phyloP scores from a whole-genome alignment of 2,888 invertebrate species.

The Xestia c-nigrum region DNA sequence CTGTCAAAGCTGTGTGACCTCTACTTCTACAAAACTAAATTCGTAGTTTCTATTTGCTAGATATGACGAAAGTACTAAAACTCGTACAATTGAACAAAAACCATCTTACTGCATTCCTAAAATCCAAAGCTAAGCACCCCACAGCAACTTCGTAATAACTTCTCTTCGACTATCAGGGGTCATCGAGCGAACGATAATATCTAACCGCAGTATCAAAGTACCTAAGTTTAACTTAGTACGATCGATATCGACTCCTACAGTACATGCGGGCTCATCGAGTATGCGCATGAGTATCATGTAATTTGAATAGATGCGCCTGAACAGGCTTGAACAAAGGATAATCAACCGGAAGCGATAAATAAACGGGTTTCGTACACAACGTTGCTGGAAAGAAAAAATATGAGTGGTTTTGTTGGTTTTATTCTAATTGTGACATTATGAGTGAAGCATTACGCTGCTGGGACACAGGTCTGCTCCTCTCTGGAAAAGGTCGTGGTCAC shows the following conservation, averaged over 20 bases:
- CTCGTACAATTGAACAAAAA: neutral
- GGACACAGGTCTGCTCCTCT: neutral
- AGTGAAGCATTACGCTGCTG: neutral
- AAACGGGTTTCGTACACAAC: conserved; percentile 75
- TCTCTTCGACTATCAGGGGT: conserved; percentile 13
- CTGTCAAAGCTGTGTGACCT: too few species aligned
- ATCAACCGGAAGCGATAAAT: conserved; percentile 84
- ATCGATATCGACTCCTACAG: conserved; percentile 67
- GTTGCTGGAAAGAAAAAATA: conserved; percentile 39
- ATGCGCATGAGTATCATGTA: conserved; percentile 86
- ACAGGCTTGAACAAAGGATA: conserved; percentile 83
- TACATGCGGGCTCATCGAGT: conserved; percentile 86
- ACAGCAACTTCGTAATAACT: neutral
- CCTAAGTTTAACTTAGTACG: conserved; percentile 32
- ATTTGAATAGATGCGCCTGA: conserved; percentile 87
- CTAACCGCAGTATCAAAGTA: conserved; percentile 26
- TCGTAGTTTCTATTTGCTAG: too few species aligned
- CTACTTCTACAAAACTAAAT: too few species aligned
- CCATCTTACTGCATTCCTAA: neutral
- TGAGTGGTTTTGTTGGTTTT: conserved; percentile 32
- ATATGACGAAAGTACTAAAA: neutral
- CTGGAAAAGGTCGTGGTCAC: neutral
- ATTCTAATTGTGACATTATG: conserved; percentile 6
- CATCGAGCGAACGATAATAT: conserved; percentile 31
- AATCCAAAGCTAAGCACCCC: neutral